These are phyloP conservation scores for Cochlearius cochlearius DNA, from an alignment of 2,113 vertebrate species.

Conservation along the genomic window DNA sequence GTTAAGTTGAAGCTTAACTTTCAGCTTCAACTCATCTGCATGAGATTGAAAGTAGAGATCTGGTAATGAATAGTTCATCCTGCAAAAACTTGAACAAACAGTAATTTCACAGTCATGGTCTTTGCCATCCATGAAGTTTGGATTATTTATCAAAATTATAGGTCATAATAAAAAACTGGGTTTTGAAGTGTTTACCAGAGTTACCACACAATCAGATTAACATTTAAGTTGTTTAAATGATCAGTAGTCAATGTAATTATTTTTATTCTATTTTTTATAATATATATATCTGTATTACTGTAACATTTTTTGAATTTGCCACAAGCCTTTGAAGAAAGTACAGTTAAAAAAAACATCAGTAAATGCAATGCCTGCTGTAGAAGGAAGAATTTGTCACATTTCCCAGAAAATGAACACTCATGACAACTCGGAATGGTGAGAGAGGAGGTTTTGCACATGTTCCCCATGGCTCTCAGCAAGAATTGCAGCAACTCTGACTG, in stretches of 20 bases:
- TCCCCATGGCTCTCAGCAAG: not conserved
- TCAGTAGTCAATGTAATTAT: not conserved
- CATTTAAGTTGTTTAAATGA: not conserved
- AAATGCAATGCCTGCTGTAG: conserved; percentile 12
- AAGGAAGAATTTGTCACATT: conserved; percentile 55
- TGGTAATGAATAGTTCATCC: not conserved
- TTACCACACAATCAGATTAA: not conserved
- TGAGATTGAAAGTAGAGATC: not conserved
- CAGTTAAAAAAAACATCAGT: not conserved
- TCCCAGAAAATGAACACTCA: conserved; percentile 39
- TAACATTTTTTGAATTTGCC: not conserved
- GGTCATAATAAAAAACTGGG: not conserved
- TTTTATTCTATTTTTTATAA: not conserved
- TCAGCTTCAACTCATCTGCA: not conserved
- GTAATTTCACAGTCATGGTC: not conserved
- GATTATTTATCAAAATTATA: not conserved
- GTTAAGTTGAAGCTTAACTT: not conserved
- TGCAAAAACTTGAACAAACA: not conserved
- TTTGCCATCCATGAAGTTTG: not conserved
- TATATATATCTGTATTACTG: not conserved
- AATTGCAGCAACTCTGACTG: not conserved
- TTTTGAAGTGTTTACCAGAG: not conserved
- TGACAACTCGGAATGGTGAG: not conserved
- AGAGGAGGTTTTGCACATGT: not conserved
- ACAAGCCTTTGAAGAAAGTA: conserved; percentile 36